Evolutionary conservation across 2,113 vertebrate species (phyloP), one percentile per base, ranked within the genome.

Genomic region (Nematolebias whitei): DNA sequence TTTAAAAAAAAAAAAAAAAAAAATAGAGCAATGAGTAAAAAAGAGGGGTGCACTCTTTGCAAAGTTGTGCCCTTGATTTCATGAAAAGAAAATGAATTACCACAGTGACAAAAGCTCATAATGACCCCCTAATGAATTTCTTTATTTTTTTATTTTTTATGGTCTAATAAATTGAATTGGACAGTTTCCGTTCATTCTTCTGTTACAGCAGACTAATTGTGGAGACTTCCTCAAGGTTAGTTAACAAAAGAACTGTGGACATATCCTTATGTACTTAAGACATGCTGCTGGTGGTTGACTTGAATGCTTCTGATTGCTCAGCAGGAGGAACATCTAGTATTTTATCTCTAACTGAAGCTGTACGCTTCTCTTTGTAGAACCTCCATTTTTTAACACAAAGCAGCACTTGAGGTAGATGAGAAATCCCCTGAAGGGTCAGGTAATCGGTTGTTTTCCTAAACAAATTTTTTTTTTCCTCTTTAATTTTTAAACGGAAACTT

Each of bases 241-340:
- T 60, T 32, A 45, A 62, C 45, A 35, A 71, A 74, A 68, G 69
- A 79, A 55, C 41, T 41, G 51, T 76, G 71, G 84, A 84, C 79
- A 65, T 59, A 71, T 57, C 48, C 56, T 1, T n/a, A 50, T 56
- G 38, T 66, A 62, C 61, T 74, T 63, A 65, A 82, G 56, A 71
- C 11, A 12, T 79, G 53, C 56, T 72, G 74, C 50, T 74, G 64
- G 75, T 79, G 63, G 77, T 79, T 83, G 78, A 83, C 85, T 88
- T 85, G 70, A 83, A 84, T 81, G 63, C 78, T 87, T 82, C 26
- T 76, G 60, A 52, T 65, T 26, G 10, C 79, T 82, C 79, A 38
- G 72, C 32, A 15, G 76, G 79, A n/a, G 58, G 14, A 43, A 68
- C 15, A 63, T 78, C 59, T 75, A 65, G 51, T 75, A 76, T 81